Conservation (phyloP, 2,113 vertebrate genomes). For the Phalacrocorax pelagicus region DNA sequence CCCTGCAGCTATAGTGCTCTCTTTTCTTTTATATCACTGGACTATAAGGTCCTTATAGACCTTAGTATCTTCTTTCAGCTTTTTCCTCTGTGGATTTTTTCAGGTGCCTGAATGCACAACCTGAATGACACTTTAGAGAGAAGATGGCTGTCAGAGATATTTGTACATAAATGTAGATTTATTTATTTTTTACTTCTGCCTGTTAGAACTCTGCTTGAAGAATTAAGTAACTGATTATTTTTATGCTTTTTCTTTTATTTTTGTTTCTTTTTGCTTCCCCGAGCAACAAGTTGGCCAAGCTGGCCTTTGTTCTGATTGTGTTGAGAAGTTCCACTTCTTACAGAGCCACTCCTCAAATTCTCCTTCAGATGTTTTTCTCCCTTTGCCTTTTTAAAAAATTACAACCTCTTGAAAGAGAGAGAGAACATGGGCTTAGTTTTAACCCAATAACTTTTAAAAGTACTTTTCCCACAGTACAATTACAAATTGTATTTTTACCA, state of each 20-base stretch:
- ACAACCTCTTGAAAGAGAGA: background rate
- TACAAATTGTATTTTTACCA: constrained; percentile 23
- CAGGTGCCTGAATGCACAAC: background rate
- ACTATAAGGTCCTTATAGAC: background rate
- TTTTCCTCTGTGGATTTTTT: background rate
- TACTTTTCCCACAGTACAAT: background rate
- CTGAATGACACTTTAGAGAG: background rate
- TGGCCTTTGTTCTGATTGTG: background rate
- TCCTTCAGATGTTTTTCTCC: background rate
- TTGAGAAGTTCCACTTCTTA: background rate
- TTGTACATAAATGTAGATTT: background rate
- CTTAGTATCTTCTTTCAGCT: background rate
- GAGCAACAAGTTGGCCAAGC: background rate
- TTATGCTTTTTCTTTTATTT: background rate
- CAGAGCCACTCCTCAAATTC: background rate
- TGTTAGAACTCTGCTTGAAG: background rate
- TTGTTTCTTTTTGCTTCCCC: background rate
- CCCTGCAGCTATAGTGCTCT: background rate
- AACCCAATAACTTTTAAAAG: background rate
- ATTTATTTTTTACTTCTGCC: background rate
- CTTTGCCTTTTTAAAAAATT: background rate
- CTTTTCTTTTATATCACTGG: background rate
- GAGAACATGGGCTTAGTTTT: background rate
- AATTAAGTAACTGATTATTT: background rate
- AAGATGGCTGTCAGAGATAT: background rate